Percentiles rank a stretch among this genome's conserved stretches.
Conservation (phyloP, 2,797 vertebrate species). For the Acrossocheilus wenchowensis region DNA sequence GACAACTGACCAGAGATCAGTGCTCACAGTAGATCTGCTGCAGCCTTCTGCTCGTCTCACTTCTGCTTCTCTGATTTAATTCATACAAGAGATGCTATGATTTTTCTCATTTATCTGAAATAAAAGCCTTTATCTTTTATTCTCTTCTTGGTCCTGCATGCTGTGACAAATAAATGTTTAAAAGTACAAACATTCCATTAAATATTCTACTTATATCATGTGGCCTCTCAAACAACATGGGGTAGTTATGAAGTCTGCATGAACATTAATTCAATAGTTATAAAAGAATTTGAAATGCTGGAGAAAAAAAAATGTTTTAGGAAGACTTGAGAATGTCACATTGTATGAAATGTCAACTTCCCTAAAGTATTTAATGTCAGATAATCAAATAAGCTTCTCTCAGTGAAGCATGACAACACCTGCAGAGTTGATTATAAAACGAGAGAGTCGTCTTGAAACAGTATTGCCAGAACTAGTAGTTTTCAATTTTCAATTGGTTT, state of each 20-base stretch:
- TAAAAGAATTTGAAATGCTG: not conserved
- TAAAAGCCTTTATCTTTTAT: not conserved
- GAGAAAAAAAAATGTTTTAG: too few species aligned
- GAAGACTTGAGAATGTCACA: not conserved
- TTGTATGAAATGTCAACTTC: not conserved
- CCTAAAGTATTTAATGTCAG: not conserved
- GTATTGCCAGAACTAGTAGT: not conserved
- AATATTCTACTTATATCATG: not conserved
- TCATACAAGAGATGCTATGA: not conserved
- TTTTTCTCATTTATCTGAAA: not conserved
- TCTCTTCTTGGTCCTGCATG: not conserved
- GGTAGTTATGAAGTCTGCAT: too few species aligned
- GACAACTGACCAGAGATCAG: conserved; percentile 59
- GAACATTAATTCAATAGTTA: too few species aligned
- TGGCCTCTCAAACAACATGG: not conserved
- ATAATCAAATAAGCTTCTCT: not conserved
- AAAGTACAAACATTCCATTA: not conserved
- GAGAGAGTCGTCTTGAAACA: not conserved
- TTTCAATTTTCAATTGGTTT: not conserved
- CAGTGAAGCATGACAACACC: not conserved
- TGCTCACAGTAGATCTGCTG: conserved; percentile 59
- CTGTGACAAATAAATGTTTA: not conserved
- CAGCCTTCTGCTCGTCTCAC: not conserved
- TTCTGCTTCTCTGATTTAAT: not conserved
- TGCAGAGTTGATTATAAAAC: not conserved